Percentiles rank a stretch among this genome's conserved stretches.
Evolutionary conservation across 2,888 invertebrate species (phyloP).

Genomic region (Tolmerus cingulatus): DNA sequence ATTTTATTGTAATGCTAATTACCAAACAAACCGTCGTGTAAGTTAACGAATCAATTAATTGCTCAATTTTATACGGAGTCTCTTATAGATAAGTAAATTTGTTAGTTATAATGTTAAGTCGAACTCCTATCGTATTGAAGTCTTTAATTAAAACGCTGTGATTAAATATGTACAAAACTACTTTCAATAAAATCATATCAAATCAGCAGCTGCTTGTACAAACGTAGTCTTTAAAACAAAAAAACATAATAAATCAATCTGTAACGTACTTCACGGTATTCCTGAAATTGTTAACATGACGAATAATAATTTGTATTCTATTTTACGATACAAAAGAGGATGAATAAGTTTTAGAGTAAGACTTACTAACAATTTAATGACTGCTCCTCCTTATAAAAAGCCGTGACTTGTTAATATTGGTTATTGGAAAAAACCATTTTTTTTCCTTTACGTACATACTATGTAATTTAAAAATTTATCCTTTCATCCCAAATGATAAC

Average conservation of each 20-base stretch:
- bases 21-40: not conserved
- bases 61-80: not conserved
- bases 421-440: too few species aligned
- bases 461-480: too few species aligned
- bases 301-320: not conserved
- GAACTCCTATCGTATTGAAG: not conserved
- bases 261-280: not conserved
- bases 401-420: not conserved
- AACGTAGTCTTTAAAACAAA: not conserved
- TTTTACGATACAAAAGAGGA: not conserved
- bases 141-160: constrained; percentile 16
- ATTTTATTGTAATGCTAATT: not conserved
- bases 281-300: not conserved
- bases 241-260: not conserved
- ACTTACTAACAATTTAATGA: too few species aligned
- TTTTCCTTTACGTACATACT: too few species aligned
- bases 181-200: not conserved
- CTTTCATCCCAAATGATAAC: too few species aligned
- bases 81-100: not conserved
- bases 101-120: constrained; percentile 6
- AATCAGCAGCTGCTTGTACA: not conserved
- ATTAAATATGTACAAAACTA: constrained; percentile 18
- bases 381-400: too few species aligned
- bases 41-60: constrained; percentile 2
- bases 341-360: not conserved